phyloP scores from a whole-genome alignment of 2,113 vertebrate species.

The Okapia johnstoni region DNA sequence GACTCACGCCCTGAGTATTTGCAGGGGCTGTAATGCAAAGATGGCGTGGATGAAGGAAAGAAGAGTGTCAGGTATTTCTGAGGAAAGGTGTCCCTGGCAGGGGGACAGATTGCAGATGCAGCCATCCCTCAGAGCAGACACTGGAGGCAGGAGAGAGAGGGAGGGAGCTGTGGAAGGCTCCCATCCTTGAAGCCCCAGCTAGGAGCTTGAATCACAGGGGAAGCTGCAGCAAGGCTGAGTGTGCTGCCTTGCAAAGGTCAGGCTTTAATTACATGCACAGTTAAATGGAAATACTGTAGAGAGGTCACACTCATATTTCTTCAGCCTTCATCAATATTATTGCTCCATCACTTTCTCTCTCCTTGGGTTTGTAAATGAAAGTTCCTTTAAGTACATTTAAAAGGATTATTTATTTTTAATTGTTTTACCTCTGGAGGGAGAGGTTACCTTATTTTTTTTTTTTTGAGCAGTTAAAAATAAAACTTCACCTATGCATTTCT shows the following conservation, averaged over 20 bases:
- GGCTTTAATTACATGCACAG: slow-evolving; percentile 72
- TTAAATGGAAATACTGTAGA: slow-evolving; percentile 74
- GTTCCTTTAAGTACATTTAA: not conserved
- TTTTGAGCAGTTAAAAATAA: not conserved
- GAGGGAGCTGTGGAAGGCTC: not conserved
- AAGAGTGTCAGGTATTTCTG: not conserved
- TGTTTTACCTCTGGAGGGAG: slow-evolving; percentile 39
- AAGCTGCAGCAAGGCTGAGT: not conserved
- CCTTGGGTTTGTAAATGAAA: slow-evolving; percentile 56
- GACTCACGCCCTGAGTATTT: not conserved
- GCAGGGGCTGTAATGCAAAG: not conserved
- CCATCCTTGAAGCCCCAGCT: not conserved
- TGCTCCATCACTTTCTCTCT: slow-evolving; percentile 68
- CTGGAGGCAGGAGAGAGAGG: not conserved
- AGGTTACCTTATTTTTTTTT: not conserved
- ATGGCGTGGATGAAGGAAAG: not conserved
- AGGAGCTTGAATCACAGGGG: not conserved
- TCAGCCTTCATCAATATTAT: slow-evolving; percentile 75
- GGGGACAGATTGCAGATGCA: not conserved
- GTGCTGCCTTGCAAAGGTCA: slow-evolving; percentile 71
- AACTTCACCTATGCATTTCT: slow-evolving; percentile 58
- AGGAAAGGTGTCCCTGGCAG: not conserved
- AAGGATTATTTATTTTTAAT: slow-evolving; percentile 61
- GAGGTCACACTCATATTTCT: slow-evolving; percentile 68
- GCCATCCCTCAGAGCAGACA: not conserved